Base-by-base conservation (phyloP, 2,888 invertebrate genomes). In the Amphipoea oculea region DNA sequence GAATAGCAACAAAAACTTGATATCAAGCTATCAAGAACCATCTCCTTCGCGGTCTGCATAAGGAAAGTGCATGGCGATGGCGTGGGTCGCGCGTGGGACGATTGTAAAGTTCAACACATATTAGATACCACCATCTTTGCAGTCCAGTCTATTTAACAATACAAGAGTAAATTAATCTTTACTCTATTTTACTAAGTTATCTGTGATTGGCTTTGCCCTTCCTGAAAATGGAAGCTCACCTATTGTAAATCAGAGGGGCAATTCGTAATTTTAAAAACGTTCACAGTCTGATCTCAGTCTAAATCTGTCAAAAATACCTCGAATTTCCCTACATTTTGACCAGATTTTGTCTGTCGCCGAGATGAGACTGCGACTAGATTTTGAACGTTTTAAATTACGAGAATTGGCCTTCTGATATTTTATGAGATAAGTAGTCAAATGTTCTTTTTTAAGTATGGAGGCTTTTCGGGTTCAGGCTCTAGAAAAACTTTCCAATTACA, bases 71-170 rank as follows among this genome's bases (percentile, higher is more conserved):
- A 86, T 29, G 71, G 54, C 71, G 90, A 86, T 29, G 71, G 54
- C 71, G 90, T 88, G 72, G 89, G 90, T 78, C 86, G 69, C 51
- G 82, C n/a, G 89, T 90, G 84, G 90, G 89, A 54, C 29, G 81
- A 9, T 72, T 77, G 74, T 82, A 88, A 88, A 90, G 90, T 89
- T 90, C 87, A 88, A 45, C 29, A 29, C 17, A n/a, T 78, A 85
- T 66, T 76, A 83, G 76, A 75, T 74, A 73, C 73, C 57, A 48
- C 86, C 83, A 82, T 85, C 63, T 89, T 79, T 79, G 76, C 82
- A 70, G 23, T 79, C 80, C 69, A 85, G 78, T 81, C 78, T 77
- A 75, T 73, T 67, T 78, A 57, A 75, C 70, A 54, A 73, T 73
- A 62, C 48, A 14, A 40, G 7, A 23, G 6, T 40, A 4, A 40